A percentile compares a stretch with the other conserved stretches of the same genome.
Evolutionary conservation across 1,140 invertebrate genomes (phyloP).

Genomic region (Oreohelix idahoensis): DNA sequence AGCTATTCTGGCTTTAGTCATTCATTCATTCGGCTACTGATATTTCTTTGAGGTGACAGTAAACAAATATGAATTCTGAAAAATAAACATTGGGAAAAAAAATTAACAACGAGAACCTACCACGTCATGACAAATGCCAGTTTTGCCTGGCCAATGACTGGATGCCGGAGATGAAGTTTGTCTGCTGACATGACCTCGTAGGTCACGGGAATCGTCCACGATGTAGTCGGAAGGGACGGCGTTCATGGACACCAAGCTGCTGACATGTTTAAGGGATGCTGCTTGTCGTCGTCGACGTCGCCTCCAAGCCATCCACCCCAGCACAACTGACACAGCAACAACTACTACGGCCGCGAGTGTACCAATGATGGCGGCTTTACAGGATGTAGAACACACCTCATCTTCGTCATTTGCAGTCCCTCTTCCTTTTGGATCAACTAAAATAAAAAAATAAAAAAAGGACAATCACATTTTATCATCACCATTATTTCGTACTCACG

Average conservation of each 20-base stretch:
- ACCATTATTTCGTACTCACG: too few relatives aligned
- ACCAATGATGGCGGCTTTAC: conserved; percentile 43
- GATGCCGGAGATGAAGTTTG: conserved; percentile 43
- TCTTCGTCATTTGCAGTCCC: neutral
- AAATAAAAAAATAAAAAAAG: neutral
- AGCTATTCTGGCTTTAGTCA: too few relatives aligned
- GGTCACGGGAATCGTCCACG: conserved; percentile 52
- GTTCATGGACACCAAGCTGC: conserved; percentile 67
- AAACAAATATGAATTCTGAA: too few relatives aligned
- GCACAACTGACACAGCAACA: conserved; percentile 38
- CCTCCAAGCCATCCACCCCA: conserved; percentile 43
- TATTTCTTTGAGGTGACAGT: too few relatives aligned
- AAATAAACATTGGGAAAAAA: too few relatives aligned
- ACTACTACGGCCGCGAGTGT: conserved; percentile 41
- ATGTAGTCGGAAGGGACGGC: conserved; percentile 71
- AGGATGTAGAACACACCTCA: conserved; percentile 67
- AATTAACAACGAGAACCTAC: neutral
- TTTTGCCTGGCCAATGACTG: conserved; percentile 44
- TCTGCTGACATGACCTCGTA: neutral
- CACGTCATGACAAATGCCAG: neutral
- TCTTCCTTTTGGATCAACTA: neutral
- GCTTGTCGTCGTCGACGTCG: conserved; percentile 43
- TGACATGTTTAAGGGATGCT: conserved; percentile 59
- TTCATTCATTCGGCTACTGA: too few relatives aligned
- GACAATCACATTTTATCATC: neutral